These are phyloP conservation scores for Lordiphosa mommai DNA, from an alignment of 1,140 invertebrate species.

Conservation along the genomic window DNA sequence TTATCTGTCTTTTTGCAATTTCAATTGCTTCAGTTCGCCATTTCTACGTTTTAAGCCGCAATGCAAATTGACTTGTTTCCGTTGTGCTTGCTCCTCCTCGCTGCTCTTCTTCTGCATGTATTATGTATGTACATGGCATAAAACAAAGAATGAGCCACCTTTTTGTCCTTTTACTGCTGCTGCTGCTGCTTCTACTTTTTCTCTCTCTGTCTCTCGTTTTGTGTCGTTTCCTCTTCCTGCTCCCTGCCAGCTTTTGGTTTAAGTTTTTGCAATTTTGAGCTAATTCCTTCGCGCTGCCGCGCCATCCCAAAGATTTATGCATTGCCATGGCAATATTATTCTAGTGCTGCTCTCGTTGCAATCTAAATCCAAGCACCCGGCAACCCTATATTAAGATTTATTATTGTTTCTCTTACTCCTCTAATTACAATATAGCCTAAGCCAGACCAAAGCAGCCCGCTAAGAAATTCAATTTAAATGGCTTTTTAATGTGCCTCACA, in stretches of 20 bases:
- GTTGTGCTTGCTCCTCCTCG: conserved; percentile 24
- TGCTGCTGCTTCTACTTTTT: background rate
- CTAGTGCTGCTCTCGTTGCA: background rate
- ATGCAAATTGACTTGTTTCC: conserved; percentile 74
- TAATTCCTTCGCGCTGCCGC: conserved; percentile 45
- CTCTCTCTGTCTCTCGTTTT: background rate
- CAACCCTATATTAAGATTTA: too few relatives aligned
- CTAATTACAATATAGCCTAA: conserved; percentile 67
- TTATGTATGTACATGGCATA: conserved; percentile 48
- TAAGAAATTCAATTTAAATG: conserved; percentile 66
- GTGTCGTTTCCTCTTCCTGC: background rate
- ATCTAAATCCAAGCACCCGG: too few relatives aligned
- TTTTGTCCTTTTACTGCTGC: background rate
- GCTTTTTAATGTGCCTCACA: conserved; percentile 54
- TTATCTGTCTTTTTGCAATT: too few relatives aligned
- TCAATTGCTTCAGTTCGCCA: too few relatives aligned
- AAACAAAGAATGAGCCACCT: conserved; percentile 17
- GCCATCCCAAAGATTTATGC: background rate
- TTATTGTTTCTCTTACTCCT: conserved; percentile 31
- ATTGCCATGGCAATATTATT: too few relatives aligned
- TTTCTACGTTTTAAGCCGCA: conserved; percentile 56
- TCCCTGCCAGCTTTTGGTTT: conserved; percentile 20
- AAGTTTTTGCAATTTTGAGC: conserved; percentile 71
- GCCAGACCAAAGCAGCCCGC: too few relatives aligned
- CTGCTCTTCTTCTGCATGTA: conserved; percentile 20